Percentiles rank a stretch among this genome's conserved stretches.
Conservation (phyloP, 2,888 invertebrate species). For the Athalia circularis region DNA sequence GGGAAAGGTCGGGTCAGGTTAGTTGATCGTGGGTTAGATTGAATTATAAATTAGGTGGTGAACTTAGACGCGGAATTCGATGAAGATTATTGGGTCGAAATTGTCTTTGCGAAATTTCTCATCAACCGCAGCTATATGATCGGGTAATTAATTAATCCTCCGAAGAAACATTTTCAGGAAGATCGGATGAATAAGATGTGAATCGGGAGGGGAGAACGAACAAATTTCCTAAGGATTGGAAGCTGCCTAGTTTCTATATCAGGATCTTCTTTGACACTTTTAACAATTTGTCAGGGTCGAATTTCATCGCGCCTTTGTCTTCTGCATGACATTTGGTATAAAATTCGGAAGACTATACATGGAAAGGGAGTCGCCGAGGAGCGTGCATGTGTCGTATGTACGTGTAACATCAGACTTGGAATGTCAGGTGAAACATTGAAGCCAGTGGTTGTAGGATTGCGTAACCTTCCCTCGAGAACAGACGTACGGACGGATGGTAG, state of each 20-base stretch:
- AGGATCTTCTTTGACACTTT: neutral
- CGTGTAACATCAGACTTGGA: neutral
- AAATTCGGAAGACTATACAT: constrained; percentile 19
- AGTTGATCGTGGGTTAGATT: constrained; percentile 3
- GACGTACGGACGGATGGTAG: constrained; percentile 25
- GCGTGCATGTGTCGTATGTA: neutral
- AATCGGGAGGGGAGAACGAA: neutral
- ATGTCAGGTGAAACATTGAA: constrained; percentile 23
- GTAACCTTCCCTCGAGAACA: constrained; percentile 15
- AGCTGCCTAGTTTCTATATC: neutral
- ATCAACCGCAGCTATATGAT: neutral
- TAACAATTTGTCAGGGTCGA: too few relatives aligned
- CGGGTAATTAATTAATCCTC: neutral
- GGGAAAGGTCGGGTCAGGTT: neutral
- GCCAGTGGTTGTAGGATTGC: constrained; percentile 31
- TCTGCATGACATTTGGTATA: neutral
- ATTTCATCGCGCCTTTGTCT: too few relatives aligned
- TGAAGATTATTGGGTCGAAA: neutral
- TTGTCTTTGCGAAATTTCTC: neutral
- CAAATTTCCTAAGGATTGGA: too few relatives aligned
- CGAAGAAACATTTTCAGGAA: too few relatives aligned
- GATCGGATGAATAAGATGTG: neutral
- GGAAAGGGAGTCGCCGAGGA: constrained; percentile 28
- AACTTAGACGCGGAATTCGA: neutral
- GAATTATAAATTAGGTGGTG: constrained; percentile 16